These are phyloP conservation scores for Avahi laniger DNA, from an alignment of 2,797 vertebrate genomes.

Conservation along the genomic window DNA sequence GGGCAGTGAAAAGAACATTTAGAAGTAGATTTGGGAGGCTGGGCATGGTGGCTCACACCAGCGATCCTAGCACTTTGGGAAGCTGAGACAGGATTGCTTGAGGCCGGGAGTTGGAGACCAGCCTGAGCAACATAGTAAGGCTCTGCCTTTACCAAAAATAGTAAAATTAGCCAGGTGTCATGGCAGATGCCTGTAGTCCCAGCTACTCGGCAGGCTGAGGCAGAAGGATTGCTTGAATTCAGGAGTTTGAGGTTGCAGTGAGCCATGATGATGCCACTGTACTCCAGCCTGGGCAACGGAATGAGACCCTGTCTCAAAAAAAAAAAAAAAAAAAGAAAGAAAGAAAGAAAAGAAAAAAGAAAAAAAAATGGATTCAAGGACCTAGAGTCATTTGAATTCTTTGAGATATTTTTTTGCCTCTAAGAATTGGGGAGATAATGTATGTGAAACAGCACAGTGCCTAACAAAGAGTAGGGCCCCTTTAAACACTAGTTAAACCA, in stretches of 20 bases:
- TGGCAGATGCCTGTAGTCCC: neutral
- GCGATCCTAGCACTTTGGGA: neutral
- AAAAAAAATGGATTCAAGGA: neutral
- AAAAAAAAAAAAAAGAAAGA: no score
- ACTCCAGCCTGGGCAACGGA: neutral
- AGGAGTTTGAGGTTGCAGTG: neutral
- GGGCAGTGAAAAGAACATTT: neutral
- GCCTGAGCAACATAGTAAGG: neutral
- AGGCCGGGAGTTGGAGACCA: neutral
- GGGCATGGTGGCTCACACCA: neutral
- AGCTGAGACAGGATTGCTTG: neutral
- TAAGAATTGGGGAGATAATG: neutral
- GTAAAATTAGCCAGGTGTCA: neutral
- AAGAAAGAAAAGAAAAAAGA: no score
- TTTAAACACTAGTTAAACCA: neutral
- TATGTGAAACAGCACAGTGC: neutral
- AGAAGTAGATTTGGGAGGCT: neutral
- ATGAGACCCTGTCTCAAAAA: neutral
- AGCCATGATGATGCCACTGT: neutral
- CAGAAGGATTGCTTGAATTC: neutral
- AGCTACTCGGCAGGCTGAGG: neutral
- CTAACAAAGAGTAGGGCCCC: neutral
- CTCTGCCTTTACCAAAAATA: neutral
- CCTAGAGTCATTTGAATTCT: neutral
- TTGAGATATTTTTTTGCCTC: neutral